These are phyloP conservation scores for Drosophila pseudotalamancana DNA, from an alignment of 2,888 invertebrate species.

Conservation along the genomic window DNA sequence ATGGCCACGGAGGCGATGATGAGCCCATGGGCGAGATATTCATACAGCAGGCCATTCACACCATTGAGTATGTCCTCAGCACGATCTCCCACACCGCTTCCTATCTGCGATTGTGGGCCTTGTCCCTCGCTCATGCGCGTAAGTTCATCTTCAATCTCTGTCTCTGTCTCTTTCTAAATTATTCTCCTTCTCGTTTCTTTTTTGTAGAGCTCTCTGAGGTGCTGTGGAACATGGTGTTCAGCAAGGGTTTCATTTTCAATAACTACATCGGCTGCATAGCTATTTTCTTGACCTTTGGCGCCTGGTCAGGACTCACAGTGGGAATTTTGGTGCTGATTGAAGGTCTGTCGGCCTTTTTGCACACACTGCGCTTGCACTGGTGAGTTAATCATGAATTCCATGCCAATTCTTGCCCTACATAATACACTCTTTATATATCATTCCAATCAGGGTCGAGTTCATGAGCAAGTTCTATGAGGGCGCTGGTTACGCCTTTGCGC, in stretches of 20 bases:
- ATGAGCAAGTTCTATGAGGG: constrained; percentile 97
- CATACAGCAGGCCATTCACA: constrained; percentile 97
- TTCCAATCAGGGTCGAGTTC: constrained; percentile 92
- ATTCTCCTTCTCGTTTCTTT: not conserved
- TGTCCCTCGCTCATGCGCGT: constrained; percentile 98
- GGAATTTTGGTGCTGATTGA: constrained; percentile 99
- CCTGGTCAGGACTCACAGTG: constrained; percentile 96
- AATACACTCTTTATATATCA: constrained; percentile 52
- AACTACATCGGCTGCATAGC: constrained; percentile 89
- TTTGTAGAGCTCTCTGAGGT: constrained; percentile 92
- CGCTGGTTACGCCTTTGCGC: constrained; percentile 92
- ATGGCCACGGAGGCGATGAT: constrained; percentile 83
- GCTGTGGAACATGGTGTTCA: constrained; percentile 96
- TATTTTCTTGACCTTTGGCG: constrained; percentile 93
- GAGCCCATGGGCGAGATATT: constrained; percentile 93
- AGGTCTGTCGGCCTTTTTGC: constrained; percentile 98
- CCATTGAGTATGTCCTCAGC: constrained; percentile 97
- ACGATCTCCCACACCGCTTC: constrained; percentile 98
- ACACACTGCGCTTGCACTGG: constrained; percentile 99
- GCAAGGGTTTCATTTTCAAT: constrained; percentile 87
- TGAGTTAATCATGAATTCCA: constrained; percentile 81
- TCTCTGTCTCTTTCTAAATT: not conserved
- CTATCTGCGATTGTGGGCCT: constrained; percentile 97
- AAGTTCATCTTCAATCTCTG: constrained; percentile 74
- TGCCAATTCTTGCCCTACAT: no score